phyloP scores from a whole-genome alignment of 2,797 vertebrate species.

The Mus minutoides region DNA sequence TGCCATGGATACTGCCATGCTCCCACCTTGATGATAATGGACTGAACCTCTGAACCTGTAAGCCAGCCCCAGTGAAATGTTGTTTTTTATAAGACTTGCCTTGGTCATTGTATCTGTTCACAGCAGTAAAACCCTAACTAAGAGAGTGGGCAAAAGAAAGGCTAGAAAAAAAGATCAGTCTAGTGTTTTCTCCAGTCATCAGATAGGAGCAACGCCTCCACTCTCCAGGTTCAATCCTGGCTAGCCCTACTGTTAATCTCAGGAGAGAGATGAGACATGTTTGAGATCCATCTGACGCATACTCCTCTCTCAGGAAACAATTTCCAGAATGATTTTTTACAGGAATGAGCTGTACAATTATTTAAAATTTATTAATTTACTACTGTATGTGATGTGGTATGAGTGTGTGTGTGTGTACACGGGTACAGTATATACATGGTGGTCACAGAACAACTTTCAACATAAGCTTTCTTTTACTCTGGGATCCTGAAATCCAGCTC shows the following conservation, averaged over 20 bases:
- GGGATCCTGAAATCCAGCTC: background rate
- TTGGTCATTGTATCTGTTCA: no score
- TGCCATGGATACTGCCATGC: no score
- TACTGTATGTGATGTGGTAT: background rate
- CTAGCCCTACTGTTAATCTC: background rate
- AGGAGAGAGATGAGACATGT: background rate
- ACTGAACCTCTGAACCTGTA: no score
- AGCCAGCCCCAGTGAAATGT: no score
- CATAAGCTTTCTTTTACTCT: background rate
- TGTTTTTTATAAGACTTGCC: no score
- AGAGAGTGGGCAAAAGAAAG: conserved; percentile 30
- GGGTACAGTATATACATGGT: no score
- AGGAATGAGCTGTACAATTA: background rate
- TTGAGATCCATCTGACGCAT: background rate
- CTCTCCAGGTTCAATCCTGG: background rate
- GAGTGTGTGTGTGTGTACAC: no score
- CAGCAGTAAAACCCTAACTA: no score
- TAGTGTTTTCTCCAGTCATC: background rate
- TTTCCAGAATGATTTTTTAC: background rate
- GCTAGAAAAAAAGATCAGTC: background rate
- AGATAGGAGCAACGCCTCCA: background rate
- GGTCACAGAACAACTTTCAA: background rate
- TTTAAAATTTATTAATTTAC: background rate
- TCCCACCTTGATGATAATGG: no score
- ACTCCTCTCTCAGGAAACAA: background rate